A percentile compares a stretch with the other conserved stretches of the same genome.
Evolutionary conservation across 2,113 vertebrate species (phyloP).

Genomic region (Alligator sinensis): DNA sequence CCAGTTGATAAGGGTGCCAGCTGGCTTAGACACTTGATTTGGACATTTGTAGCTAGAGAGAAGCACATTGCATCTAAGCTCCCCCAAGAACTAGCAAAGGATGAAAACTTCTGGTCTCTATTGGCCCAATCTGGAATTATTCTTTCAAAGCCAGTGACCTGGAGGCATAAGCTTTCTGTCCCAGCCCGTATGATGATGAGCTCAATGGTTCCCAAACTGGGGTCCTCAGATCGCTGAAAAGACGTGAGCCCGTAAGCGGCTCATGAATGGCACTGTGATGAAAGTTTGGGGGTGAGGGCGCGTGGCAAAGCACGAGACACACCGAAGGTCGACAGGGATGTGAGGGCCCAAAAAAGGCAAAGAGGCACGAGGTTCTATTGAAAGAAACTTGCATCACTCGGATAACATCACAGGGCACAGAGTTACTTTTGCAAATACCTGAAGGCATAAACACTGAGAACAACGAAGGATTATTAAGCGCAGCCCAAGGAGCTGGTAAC

Average conservation of each 20-base stretch:
- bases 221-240: too few relatives aligned
- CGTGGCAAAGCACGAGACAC: too few relatives aligned
- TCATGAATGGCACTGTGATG: too few relatives aligned
- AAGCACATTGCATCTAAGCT: background rate
- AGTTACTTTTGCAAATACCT: background rate
- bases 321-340: too few relatives aligned
- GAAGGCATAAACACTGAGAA: background rate
- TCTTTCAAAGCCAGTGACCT: background rate
- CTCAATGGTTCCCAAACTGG: too few relatives aligned
- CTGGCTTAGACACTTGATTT: background rate
- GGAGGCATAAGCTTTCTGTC: background rate
- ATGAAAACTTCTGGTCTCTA: background rate
- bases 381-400: background rate
- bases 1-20: background rate
- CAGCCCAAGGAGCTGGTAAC: fast-evolving
- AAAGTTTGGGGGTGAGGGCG: too few relatives aligned
- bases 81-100: background rate
- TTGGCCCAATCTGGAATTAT: background rate
- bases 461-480: fast-evolving
- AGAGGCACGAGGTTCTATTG: background rate
- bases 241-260: too few relatives aligned
- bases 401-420: background rate
- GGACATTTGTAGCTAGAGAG: background rate
- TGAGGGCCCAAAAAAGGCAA: too few relatives aligned
- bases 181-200: fast-evolving